Percentiles rank a stretch among this genome's conserved stretches.
These are phyloP conservation scores for Pocota personata DNA, from an alignment of 2,888 invertebrate genomes.

Conservation along the genomic window DNA sequence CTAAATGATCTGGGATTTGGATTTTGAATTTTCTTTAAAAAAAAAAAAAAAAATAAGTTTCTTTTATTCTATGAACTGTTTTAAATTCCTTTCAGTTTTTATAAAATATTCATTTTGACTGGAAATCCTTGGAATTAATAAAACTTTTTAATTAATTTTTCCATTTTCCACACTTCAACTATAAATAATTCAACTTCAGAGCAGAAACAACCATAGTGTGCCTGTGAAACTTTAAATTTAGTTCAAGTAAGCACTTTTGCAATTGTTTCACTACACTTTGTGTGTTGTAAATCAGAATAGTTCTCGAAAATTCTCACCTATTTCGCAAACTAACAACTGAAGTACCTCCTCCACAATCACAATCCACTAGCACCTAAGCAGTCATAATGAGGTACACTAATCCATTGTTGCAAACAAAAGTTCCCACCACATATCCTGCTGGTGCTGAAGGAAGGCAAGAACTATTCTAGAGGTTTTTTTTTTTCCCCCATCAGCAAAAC, in stretches of 20 bases:
- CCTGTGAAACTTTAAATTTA: neutral
- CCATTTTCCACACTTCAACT: neutral
- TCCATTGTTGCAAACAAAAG: neutral
- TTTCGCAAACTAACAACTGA: neutral
- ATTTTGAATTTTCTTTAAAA: too few species aligned
- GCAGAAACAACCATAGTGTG: neutral
- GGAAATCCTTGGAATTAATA: too few species aligned
- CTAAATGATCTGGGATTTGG: too few species aligned
- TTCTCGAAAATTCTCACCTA: neutral
- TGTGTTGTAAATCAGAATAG: neutral
- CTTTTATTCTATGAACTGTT: too few species aligned
- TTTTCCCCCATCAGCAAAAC: neutral
- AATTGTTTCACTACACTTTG: neutral
- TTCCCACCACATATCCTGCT: neutral
- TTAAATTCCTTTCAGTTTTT: too few species aligned
- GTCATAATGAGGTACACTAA: constrained; percentile 1
- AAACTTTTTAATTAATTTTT: too few species aligned
- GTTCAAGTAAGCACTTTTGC: neutral
- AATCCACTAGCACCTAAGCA: constrained; percentile 1
- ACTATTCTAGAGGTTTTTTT: neutral
- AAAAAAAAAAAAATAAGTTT: too few species aligned
- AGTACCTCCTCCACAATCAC: neutral
- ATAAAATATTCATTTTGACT: too few species aligned
- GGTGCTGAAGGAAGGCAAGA: neutral
- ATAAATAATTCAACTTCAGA: neutral